Conservation (phyloP, 2,797 vertebrate species). For the Geotrypetes seraphini region DNA sequence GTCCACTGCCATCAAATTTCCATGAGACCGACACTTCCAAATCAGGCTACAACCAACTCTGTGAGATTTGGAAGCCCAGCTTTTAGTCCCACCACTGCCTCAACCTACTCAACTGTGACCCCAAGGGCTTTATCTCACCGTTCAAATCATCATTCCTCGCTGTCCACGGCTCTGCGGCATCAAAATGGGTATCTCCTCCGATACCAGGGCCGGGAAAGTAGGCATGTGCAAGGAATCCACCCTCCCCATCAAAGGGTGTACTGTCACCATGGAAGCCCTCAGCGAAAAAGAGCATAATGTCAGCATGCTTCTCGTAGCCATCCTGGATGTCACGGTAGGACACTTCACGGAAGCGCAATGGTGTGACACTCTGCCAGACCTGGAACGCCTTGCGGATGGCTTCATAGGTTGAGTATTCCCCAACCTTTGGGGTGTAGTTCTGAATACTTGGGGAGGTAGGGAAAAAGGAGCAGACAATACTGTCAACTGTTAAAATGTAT, state of each 20-base stretch:
- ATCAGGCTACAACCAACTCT: neutral
- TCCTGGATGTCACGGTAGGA: conserved; percentile 66
- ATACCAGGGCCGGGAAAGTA: conserved; percentile 84
- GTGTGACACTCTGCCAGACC: conserved; percentile 71
- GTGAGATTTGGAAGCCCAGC: too few species aligned
- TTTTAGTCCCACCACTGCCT: too few species aligned
- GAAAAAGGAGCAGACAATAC: too few species aligned
- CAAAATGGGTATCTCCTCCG: conserved; percentile 88
- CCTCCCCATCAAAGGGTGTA: conserved; percentile 84
- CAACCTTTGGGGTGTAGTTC: conserved; percentile 85
- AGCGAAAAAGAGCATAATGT: conserved; percentile 87
- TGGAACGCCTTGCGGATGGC: conserved; percentile 79
- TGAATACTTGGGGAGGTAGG: conserved; percentile 69
- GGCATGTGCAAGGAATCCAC: conserved; percentile 84
- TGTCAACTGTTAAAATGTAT: too few species aligned
- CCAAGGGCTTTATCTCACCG: conserved; percentile 48
- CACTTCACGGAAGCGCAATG: conserved; percentile 77
- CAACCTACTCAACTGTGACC: too few species aligned
- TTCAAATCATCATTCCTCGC: conserved; percentile 65
- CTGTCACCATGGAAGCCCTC: conserved; percentile 88
- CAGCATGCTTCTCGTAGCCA: conserved; percentile 68
- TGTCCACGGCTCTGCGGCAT: conserved; percentile 83
- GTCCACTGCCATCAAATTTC: neutral
- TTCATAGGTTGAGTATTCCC: conserved; percentile 60
- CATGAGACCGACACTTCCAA: neutral